Base-by-base conservation (phyloP, 2,797 vertebrate species). In the Lagorchestes hirsutus region DNA sequence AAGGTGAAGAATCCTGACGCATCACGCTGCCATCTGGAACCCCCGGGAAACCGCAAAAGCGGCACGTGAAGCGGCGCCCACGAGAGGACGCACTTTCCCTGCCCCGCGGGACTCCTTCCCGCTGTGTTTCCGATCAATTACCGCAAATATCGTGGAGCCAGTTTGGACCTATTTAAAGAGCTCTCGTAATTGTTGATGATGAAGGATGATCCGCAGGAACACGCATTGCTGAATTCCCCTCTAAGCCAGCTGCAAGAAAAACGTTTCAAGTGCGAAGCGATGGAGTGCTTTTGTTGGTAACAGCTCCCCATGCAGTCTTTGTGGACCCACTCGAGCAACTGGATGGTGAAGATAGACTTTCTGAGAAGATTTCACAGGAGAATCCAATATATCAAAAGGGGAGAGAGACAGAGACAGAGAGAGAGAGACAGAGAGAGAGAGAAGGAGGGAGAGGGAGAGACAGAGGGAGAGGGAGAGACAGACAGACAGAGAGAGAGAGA, bases 291-390 rank as follows among this genome's bases (percentile, higher is more conserved):
- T 99, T 99, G 92, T 99, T 99, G 95, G 99, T 99, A 27, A 99
- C 99, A 59, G 99, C 99, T 58, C 99, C 99, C n/a, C 99, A 99
- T 29, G 99, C 99, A 1, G 99, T 99, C 97, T 98, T 99, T 97
- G 99, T 99, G 92, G 99, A 99, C 97, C 99, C 99, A 0, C 98
- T 99, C 97, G 99, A 99, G 93, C 99, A 99, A 94, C 99, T 99
- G 97, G 99, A 99, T 98, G 99, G 99, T 56, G 22, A 56, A 97
- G 99, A 99, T 96, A 99, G 99, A 96, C 99, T 99, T 97, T 99
- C 99, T 96, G 99, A 99, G 98, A 99, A 99, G 95, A 98, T 99
- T 98, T 99, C 99, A 91, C 99, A 99, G 22, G 99, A 99, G 98
- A 99, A 99, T 98, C 99, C 99, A 22, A 99, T 99, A 99, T 99